These are phyloP conservation scores for Shinisaurus crocodilurus DNA, from an alignment of 2,113 vertebrate species.

Conservation along the genomic window DNA sequence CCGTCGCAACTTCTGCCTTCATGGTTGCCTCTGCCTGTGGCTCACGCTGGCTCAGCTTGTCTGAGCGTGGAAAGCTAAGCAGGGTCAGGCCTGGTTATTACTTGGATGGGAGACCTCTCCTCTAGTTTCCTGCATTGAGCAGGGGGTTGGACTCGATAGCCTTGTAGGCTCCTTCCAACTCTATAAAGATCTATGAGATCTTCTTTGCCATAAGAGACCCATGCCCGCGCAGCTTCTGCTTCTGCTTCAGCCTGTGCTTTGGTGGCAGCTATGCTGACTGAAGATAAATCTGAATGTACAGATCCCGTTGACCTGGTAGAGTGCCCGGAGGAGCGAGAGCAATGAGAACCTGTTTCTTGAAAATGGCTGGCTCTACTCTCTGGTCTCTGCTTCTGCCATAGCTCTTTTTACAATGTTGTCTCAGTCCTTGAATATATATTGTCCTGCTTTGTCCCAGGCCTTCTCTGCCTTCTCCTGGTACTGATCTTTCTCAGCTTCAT, in stretches of 20 bases:
- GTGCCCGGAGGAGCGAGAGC: neutral
- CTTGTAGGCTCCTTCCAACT: no score
- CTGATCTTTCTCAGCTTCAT: neutral
- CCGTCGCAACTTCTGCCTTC: neutral
- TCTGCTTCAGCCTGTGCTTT: neutral
- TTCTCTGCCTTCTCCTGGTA: neutral
- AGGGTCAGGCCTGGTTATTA: no score
- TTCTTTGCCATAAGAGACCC: neutral
- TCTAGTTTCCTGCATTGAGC: no score
- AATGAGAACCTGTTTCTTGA: neutral
- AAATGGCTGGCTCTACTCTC: neutral
- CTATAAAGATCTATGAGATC: no score
- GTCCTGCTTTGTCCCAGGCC: neutral
- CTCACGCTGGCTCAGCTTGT: no score
- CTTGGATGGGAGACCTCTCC: no score
- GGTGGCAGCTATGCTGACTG: neutral
- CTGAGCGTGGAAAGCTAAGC: no score
- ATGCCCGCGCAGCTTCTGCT: neutral
- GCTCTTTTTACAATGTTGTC: neutral
- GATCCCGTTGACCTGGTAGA: neutral
- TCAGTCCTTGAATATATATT: no score
- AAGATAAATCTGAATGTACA: neutral
- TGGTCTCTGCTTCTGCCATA: neutral
- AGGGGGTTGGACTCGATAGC: no score
- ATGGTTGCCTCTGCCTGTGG: neutral